phyloP scores from a whole-genome alignment of 2,113 vertebrate genomes.

The Damaliscus lunatus region DNA sequence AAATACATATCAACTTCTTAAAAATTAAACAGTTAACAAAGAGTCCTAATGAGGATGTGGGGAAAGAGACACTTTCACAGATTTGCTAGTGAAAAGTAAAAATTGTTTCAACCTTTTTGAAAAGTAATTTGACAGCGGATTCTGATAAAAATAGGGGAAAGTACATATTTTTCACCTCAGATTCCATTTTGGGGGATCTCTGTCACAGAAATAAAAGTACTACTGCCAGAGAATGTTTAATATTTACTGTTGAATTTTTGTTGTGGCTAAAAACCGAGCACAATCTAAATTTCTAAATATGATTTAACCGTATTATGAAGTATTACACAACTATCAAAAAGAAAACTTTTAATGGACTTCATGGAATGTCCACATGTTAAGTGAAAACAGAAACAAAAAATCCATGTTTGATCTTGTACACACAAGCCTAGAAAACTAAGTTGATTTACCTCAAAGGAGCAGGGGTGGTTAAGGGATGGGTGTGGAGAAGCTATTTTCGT shows the following conservation, averaged over 20 bases:
- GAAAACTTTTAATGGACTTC: not conserved
- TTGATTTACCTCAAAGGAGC: not conserved
- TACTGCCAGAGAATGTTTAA: not conserved
- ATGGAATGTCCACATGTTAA: not conserved
- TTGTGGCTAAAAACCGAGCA: not conserved
- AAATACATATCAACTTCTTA: not conserved
- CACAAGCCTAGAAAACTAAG: not conserved
- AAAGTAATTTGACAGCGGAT: not conserved
- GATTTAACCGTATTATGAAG: not conserved
- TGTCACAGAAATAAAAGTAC: not conserved
- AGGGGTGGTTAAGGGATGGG: not conserved
- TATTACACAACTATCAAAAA: conserved; percentile 37
- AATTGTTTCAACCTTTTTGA: not conserved
- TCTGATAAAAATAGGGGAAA: not conserved
- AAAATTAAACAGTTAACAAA: conserved; percentile 1
- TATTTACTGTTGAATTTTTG: not conserved
- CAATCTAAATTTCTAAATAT: not conserved
- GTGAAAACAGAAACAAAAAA: not conserved
- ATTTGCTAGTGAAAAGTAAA: not conserved
- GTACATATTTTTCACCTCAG: not conserved
- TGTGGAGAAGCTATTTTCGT: not conserved
- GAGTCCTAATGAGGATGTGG: not conserved
- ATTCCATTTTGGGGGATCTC: not conserved
- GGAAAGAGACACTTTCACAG: not conserved
- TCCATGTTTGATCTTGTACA: not conserved